These are phyloP conservation scores for Empidonax alnorum DNA, from an alignment of 2,113 vertebrate species.

Conservation along the genomic window DNA sequence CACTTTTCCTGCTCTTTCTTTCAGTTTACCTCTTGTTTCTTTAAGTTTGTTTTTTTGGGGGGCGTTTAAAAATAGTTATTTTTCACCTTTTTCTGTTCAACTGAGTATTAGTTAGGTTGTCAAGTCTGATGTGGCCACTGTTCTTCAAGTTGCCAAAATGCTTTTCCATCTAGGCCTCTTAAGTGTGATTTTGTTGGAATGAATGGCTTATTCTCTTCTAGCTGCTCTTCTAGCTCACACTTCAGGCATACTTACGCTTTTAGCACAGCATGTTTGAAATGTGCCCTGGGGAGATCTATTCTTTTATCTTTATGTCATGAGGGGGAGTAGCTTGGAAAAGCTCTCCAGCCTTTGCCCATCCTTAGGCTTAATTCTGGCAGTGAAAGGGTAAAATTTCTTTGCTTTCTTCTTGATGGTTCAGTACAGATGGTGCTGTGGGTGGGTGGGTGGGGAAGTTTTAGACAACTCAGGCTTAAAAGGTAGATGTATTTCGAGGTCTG, in stretches of 20 bases:
- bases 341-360: background rate
- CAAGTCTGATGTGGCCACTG: background rate
- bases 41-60: background rate
- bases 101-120: background rate
- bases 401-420: background rate
- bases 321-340: background rate
- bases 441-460: conserved; percentile 20
- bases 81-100: background rate
- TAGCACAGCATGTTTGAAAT: background rate
- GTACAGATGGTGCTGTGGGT: conserved; percentile 61
- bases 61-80: background rate
- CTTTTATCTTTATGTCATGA: background rate
- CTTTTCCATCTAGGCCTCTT: background rate
- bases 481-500: background rate
- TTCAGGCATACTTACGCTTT: background rate
- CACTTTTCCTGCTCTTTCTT: background rate
- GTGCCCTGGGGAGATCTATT: background rate
- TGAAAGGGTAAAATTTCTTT: background rate
- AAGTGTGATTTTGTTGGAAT: background rate
- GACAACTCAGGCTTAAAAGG: background rate
- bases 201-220: background rate
- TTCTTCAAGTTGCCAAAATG: background rate
- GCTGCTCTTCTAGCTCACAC: background rate
- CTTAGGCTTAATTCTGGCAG: background rate
- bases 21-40: background rate